These are phyloP conservation scores for Meandrusa payeni DNA, from an alignment of 2,888 invertebrate genomes.

Conservation along the genomic window DNA sequence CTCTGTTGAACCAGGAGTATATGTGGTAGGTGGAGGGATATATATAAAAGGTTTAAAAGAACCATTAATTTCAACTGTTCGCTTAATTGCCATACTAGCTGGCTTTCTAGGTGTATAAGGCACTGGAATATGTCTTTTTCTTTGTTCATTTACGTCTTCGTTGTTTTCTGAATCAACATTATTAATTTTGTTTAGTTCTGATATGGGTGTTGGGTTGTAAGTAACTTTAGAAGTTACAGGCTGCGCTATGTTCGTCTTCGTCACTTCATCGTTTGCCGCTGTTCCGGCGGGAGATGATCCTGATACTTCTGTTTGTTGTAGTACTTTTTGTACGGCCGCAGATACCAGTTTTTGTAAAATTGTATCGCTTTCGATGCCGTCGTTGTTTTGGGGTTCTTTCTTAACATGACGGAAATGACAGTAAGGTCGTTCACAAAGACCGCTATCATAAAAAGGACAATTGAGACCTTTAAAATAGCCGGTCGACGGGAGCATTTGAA, in stretches of 20 bases:
- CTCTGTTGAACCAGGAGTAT: constrained; percentile 63
- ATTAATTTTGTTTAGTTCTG: constrained; percentile 77
- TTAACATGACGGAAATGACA: constrained; percentile 95
- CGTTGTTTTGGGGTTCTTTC: constrained; percentile 80
- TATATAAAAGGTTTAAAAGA: constrained; percentile 64
- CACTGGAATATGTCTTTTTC: constrained; percentile 72
- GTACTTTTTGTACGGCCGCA: constrained; percentile 82
- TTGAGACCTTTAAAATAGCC: constrained; percentile 92
- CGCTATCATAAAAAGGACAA: constrained; percentile 92
- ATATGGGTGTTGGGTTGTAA: constrained; percentile 85
- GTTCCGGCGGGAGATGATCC: constrained; percentile 36
- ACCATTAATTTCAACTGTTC: constrained; percentile 58
- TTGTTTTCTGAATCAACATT: constrained; percentile 48
- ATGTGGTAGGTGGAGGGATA: constrained; percentile 56
- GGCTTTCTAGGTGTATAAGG: constrained; percentile 77
- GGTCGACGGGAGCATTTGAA: constrained; percentile 92
- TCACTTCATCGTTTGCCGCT: constrained; percentile 26
- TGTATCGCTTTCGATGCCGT: constrained; percentile 70
- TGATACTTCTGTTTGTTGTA: constrained; percentile 67
- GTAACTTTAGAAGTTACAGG: constrained; percentile 61
- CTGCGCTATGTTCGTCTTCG: constrained; percentile 39
- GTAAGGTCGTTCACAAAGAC: constrained; percentile 92
- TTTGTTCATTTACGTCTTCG: constrained; percentile 57
- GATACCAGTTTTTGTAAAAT: constrained; percentile 81
- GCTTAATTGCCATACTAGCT: constrained; percentile 53